Evolutionary conservation across 2,888 invertebrate species (phyloP), one percentile per base, ranked within the genome.

Genomic region (Oscheius sp.): DNA sequence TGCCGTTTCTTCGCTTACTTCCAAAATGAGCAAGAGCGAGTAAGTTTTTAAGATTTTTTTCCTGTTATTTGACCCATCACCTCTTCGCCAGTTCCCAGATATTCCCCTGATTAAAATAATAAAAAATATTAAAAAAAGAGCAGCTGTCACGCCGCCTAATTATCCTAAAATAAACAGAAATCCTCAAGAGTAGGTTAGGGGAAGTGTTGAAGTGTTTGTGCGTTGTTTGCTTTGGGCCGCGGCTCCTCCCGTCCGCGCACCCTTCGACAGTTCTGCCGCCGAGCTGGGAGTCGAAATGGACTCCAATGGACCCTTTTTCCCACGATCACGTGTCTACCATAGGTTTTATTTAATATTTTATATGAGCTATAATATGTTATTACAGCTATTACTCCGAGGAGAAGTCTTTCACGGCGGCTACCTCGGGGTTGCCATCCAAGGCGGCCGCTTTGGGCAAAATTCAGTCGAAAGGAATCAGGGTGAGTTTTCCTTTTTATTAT

Each of bases 301-400:
- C 46, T 43, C 73, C 53, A 61, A 58, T 25, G 61, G 27, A 46
- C 78, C 80, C 27, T 77, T 80, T 77, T 80, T 77, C 61, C 80
- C 80, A 16, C 72, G 78, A 41, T 78, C 78, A 2, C 53, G 80
- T 23, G 66, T 78, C 27, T 78, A 69, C 43, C 55, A 69, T 69
- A 69, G 58, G 58, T 69, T 29, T 35, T 18, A 12, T 53, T 29
- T 18, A 7, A 18, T n/a, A n/a, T n/a, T 52, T 41, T 27, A n/a
- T 18, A 9, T 23, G 18, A 12, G 18, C 23, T 64, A 46, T 21
- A 61, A 41, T 45, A 5, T 23, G n/a, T n/a, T 12, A 61, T 84
- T 85, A 59, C 75, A 86, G 86, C 68, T 86, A 86, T 73, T 86
- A 86, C 76, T 78, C 86, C 56, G 86, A 86, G 69, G 84, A 86